A percentile compares a stretch with the other conserved stretches of the same genome.
Conservation (phyloP, 2,888 invertebrate species). For the Ormyrus thymus region DNA sequence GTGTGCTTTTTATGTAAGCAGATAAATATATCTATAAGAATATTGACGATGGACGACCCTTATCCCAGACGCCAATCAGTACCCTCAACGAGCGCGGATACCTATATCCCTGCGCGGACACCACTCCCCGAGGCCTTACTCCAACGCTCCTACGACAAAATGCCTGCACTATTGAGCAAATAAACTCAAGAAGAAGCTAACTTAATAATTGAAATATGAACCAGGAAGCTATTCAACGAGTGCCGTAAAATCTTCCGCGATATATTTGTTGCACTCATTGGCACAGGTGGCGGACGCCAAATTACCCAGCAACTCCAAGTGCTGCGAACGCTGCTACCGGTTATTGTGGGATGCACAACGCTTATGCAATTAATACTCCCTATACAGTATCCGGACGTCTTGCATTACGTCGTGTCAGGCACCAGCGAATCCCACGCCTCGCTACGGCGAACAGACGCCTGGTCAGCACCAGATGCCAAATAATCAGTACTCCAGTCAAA, state of each 20-base stretch:
- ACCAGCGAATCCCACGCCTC: slow-evolving; percentile 78
- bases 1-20: too few relatives aligned
- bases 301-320: slow-evolving; percentile 85
- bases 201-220: too few relatives aligned
- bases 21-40: too few relatives aligned
- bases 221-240: slow-evolving; percentile 82
- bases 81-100: too few relatives aligned
- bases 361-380: slow-evolving; percentile 82
- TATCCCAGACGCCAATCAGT: too few relatives aligned
- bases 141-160: too few relatives aligned
- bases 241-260: slow-evolving; percentile 82
- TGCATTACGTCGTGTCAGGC: slow-evolving; percentile 86
- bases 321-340: slow-evolving; percentile 74
- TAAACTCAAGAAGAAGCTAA: too few relatives aligned
- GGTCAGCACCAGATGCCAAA: slow-evolving; percentile 69
- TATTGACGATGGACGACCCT: too few relatives aligned
- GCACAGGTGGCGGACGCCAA: slow-evolving; percentile 80
- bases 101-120: too few relatives aligned
- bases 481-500: slow-evolving; percentile 74
- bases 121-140: too few relatives aligned
- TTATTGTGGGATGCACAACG: slow-evolving; percentile 80
- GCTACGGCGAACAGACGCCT: slow-evolving; percentile 68
- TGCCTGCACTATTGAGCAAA: too few relatives aligned
- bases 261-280: slow-evolving; percentile 84
- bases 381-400: slow-evolving; percentile 94